A percentile compares a stretch with the other conserved stretches of the same genome.
phyloP scores from a whole-genome alignment of 2,797 vertebrate genomes.

The Ctenochaetus hawaiiensis region DNA sequence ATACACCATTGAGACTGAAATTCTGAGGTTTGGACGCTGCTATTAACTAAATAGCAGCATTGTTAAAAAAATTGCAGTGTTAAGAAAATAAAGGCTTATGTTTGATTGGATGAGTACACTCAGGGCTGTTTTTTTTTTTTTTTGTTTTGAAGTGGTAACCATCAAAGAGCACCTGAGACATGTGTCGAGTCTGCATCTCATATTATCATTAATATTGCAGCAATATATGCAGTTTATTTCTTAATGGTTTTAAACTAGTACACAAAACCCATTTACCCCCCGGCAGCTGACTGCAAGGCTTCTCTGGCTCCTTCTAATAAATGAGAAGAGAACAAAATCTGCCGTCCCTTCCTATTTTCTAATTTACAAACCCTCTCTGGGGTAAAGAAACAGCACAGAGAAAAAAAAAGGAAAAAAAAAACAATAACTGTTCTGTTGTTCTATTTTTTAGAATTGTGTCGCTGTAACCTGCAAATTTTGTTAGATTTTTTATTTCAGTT shows the following conservation, averaged over 20 bases:
- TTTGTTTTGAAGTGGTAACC: conserved; percentile 2
- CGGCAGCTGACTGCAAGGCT: conserved; percentile 44
- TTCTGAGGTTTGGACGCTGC: conserved; percentile 15
- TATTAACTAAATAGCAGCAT: conserved; percentile 36
- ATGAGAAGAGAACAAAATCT: conserved; percentile 52
- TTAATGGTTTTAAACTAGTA: conserved; percentile 55
- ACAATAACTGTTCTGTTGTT: too few relatives aligned
- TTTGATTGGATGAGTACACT: conserved; percentile 4
- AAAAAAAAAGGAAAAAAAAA: neutral
- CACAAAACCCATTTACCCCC: conserved; percentile 41
- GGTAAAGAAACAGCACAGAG: conserved; percentile 30
- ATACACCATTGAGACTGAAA: conserved; percentile 15
- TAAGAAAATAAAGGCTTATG: conserved; percentile 1
- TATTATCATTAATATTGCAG: conserved; percentile 50
- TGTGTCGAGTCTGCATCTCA: conserved; percentile 17
- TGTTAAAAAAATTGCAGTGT: conserved; percentile 30
- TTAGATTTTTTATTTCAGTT: too few relatives aligned
- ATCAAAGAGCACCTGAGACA: conserved; percentile 24
- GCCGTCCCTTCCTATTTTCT: conserved; percentile 45
- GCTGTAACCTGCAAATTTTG: too few relatives aligned
- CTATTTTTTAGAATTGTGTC: too few relatives aligned
- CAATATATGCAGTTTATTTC: conserved; percentile 44
- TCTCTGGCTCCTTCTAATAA: conserved; percentile 46
- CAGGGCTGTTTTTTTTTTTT: conserved; percentile 11
- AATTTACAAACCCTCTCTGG: conserved; percentile 51